Conservation (phyloP, 2,797 vertebrate species). For the Ptychadena robeensis region DNA sequence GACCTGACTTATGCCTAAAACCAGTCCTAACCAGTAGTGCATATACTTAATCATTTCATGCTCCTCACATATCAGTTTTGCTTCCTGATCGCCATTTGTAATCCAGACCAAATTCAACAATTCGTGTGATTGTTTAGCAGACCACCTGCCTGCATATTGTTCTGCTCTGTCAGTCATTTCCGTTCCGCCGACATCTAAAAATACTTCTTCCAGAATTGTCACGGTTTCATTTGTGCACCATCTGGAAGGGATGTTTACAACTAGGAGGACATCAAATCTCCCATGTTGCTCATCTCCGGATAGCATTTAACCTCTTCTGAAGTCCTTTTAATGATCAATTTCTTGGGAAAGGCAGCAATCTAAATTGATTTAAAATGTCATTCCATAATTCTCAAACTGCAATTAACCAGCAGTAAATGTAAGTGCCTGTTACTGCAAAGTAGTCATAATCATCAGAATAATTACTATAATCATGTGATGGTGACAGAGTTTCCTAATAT, state of each 20-base stretch:
- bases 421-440: background rate
- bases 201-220: slow-evolving; percentile 42
- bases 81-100: background rate
- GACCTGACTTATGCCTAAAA: background rate
- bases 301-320: slow-evolving; percentile 45
- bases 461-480: background rate
- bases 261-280: slow-evolving; percentile 15
- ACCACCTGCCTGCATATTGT: slow-evolving; percentile 42
- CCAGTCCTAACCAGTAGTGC: background rate
- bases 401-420: slow-evolving; percentile 10
- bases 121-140: slow-evolving; percentile 6
- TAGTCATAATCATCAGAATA: background rate
- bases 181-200: slow-evolving; percentile 45
- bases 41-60: slow-evolving; percentile 1
- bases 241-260: slow-evolving; percentile 55
- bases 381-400: background rate
- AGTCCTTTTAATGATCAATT: slow-evolving; percentile 43
- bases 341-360: background rate
- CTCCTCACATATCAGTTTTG: slow-evolving; percentile 6
- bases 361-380: slow-evolving; percentile 33
- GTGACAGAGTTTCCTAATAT: background rate
- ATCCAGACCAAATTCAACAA: slow-evolving; percentile 15
- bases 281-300: slow-evolving; percentile 17
- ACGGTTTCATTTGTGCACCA: slow-evolving; percentile 37
- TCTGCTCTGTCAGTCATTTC: slow-evolving; percentile 30